Evolutionary conservation across 2,797 vertebrate species (phyloP).

Genomic region (Loriculus beryllinus): DNA sequence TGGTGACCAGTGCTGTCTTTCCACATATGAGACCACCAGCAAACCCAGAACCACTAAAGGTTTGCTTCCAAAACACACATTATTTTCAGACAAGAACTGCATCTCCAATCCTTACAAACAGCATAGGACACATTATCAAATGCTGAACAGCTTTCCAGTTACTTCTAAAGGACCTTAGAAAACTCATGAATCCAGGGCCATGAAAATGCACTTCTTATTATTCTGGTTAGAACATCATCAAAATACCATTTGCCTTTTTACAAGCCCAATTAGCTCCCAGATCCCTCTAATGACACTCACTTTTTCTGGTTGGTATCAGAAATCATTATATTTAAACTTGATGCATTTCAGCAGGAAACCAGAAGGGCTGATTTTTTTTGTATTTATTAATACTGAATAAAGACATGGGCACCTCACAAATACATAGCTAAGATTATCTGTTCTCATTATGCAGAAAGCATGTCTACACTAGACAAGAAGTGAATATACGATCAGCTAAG

Average conservation of each 20-base stretch:
- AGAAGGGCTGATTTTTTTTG: not conserved
- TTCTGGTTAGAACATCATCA: not conserved
- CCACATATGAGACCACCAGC: not conserved
- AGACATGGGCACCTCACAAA: not conserved
- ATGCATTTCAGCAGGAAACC: not conserved
- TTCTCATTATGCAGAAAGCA: not conserved
- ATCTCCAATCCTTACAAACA: not conserved
- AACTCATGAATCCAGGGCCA: not conserved
- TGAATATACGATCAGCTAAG: not conserved
- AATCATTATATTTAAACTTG: not conserved
- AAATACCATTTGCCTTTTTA: constrained; percentile 24
- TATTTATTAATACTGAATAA: not conserved
- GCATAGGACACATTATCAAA: not conserved
- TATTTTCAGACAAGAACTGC: not conserved
- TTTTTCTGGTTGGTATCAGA: not conserved
- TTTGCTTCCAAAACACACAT: not conserved
- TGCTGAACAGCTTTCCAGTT: not conserved
- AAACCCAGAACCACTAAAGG: not conserved
- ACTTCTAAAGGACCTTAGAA: not conserved
- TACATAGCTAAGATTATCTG: not conserved
- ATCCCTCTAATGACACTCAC: not conserved
- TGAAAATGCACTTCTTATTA: not conserved
- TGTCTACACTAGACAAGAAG: not conserved
- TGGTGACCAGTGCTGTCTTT: not conserved
- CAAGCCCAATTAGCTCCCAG: constrained; percentile 18